phyloP scores from a whole-genome alignment of 2,888 invertebrate genomes.

The Timema podura region DNA sequence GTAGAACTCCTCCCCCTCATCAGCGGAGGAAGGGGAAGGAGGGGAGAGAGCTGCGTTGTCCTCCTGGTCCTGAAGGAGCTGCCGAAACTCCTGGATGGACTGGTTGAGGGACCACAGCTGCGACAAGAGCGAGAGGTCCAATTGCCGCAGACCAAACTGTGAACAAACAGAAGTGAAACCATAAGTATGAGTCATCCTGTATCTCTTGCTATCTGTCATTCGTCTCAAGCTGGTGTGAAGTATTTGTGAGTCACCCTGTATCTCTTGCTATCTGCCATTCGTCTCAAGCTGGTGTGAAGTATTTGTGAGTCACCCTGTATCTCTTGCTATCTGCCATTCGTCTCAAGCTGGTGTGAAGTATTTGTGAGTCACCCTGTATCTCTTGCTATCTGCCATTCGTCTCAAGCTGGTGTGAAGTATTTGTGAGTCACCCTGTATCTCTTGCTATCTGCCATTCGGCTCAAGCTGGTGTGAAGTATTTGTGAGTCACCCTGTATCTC shows the following conservation, averaged over 20 bases:
- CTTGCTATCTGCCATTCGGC: too few species aligned
- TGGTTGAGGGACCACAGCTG: conserved; percentile 91
- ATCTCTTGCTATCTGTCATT: neutral
- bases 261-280: too few species aligned
- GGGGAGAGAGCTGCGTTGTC: conserved; percentile 44
- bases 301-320: neutral
- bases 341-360: too few species aligned
- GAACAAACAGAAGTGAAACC: conserved; percentile 40
- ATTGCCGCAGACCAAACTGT: conserved; percentile 82
- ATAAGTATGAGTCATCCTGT: neutral
- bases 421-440: too few species aligned
- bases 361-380: too few species aligned
- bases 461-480: neutral
- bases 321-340: neutral
- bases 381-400: too few species aligned
- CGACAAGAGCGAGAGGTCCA: conserved; percentile 83
- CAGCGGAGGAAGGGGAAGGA: conserved; percentile 52
- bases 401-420: too few species aligned
- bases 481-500: neutral
- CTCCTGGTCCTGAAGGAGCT: conserved; percentile 56
- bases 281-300: neutral
- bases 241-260: too few species aligned
- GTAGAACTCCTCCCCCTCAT: conserved; percentile 44
- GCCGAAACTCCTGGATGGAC: conserved; percentile 83
- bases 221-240: neutral